Percentiles rank a stretch among this genome's conserved stretches.
Conservation (phyloP, 2,113 vertebrate species). For the Dasyurus viverrinus region DNA sequence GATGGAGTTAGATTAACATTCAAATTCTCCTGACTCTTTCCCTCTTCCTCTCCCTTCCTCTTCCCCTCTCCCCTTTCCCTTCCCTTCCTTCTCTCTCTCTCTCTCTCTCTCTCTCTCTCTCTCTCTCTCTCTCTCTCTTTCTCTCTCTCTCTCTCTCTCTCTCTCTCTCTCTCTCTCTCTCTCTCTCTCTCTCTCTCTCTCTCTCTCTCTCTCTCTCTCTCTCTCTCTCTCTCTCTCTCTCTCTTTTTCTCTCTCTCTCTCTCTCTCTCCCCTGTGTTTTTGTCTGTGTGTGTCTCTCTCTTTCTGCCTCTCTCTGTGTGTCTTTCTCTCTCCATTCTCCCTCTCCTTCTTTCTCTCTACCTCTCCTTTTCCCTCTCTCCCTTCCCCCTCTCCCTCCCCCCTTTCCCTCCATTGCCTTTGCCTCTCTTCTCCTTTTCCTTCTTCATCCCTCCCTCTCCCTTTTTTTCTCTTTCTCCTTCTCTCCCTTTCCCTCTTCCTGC, state of each 20-base stretch:
- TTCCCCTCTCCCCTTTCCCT: no score
- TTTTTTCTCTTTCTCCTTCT: not conserved
- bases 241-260: not conserved
- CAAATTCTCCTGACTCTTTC: no score
- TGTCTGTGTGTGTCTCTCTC: no score
- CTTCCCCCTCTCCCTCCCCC: no score
- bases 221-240: not conserved
- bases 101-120: not conserved
- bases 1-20: not conserved
- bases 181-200: no score
- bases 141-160: no score
- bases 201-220: not conserved
- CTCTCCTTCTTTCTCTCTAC: fast-evolving
- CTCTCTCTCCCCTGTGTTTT: not conserved
- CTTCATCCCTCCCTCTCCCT: fast-evolving
- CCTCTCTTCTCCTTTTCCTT: no score
- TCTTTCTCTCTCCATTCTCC: fast-evolving
- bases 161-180: not conserved
- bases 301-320: no score
- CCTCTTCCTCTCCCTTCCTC: no score
- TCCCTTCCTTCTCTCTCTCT: no score
- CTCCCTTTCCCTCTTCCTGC: not conserved
- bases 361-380: not conserved
- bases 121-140: not conserved
- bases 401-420: no score